Base-by-base conservation (phyloP, 2,797 vertebrate genomes). In the Ispidina picta region DNA sequence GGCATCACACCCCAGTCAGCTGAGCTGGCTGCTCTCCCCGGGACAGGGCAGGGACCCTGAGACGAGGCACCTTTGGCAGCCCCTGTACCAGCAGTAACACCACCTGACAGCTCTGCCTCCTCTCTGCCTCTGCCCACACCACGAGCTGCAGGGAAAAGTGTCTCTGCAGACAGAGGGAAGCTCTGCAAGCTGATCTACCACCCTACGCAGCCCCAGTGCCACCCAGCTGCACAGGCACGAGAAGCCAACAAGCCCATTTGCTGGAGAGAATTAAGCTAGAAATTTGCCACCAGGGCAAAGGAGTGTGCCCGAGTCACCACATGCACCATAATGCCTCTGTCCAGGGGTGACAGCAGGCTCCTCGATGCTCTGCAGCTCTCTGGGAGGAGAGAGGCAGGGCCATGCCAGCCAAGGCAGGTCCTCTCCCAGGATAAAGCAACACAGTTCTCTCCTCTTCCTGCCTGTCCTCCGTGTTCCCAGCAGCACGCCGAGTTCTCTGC, bases 271-370 rank as follows among this genome's bases (percentile, higher is more conserved):
- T 29, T 75, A 43, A 88, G 64, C 49, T 39, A 63, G 4, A 16
- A 23, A 44, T 80, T 35, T 52, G 60, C 46, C 9, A 5, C n/a
- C 29, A 15, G 28, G 39, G 39, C 18, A 66, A 71, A 76, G 28
- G n/a, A 4, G 0, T 1, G 0, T 12, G 16, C 15, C 43, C 3
- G 4, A 54, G 52, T 20, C 58, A 81, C 48, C 2, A 1, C 15
- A 13, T 0, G 3, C 3, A 49, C 31, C 29, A 15, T 1, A 66
- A 29, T 6, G 1, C 17, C 60, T 69, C 72, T 64, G 63, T 29
- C 65, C 1, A 0, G 59, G 43, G 43, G 33, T 1, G 4, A 58
- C 10, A 1, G n/a, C 49, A 29, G 49, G 49, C 49, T 29, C 49
- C 49, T 11, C 26, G 6, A 46, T 26, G 22, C n/a, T 15, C 33